Base-by-base conservation (phyloP, 2,797 vertebrate genomes). In the Lutjanus campechanus region DNA sequence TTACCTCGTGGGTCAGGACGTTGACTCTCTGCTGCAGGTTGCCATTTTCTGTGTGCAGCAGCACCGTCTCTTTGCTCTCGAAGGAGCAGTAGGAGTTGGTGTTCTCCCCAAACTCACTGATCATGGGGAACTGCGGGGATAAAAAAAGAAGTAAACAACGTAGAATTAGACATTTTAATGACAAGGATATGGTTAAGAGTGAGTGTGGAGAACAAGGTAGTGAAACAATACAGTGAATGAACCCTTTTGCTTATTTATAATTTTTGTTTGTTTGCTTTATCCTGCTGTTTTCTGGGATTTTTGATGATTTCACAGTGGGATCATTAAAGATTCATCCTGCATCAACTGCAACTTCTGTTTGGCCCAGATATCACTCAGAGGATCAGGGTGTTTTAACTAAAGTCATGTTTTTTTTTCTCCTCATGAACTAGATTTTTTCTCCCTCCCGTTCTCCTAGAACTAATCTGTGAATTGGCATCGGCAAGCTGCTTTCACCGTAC, bases 21-120 rank as follows among this genome's bases (percentile, higher is more conserved):
- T 97, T 98, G 93, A 99, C 95, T 90, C 94, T 96, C 88, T 98
- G 97, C 93, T 98, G 97, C 89, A 99, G 95, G 86, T 95, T 97
- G 29, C 95, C 96, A n/a, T 98, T 98, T 91, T 99, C 98, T 0
- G 97, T 97, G 90, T 98, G 97, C 90, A 99, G 96, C 93, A 99
- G 93, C 41, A 96, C 97, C 10, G 96, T 96, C 88, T 98, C 98
- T 85, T 98, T 97, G 93, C 96, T 95, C 92, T 98, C 97, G 11
- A 98, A 99, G 76, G 97, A 95, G 85, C 97, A 95, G 84, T 98
- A 97, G 76, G 97, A 99, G 92, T 97, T 96, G 0, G 94, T 96
- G 84, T 99, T 97, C 82, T 99, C 97, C 1, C 96, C 97, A 15
- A 98, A 98, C 89, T 98, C 97, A 1, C 92, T 96, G 92, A 99